These are phyloP conservation scores for Phymorhynchus buccinoides DNA, from an alignment of 1,140 invertebrate species.

Conservation along the genomic window DNA sequence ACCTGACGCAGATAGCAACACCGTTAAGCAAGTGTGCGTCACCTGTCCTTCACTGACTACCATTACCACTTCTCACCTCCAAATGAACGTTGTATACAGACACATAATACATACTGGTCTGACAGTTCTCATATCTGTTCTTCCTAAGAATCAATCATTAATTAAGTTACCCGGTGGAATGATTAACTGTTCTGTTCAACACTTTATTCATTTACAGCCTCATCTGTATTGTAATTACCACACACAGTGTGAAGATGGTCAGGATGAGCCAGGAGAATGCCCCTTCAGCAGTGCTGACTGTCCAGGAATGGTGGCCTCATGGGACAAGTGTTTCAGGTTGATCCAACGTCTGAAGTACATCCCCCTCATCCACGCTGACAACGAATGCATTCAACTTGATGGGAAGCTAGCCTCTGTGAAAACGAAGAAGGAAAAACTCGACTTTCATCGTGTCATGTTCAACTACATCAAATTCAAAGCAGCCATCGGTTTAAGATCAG, in stretches of 20 bases:
- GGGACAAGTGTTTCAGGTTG: background rate
- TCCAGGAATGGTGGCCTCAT: background rate
- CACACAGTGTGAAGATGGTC: background rate
- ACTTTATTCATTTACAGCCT: background rate
- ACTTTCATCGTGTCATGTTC: background rate
- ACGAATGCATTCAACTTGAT: background rate
- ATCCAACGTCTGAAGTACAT: background rate
- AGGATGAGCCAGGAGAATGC: background rate
- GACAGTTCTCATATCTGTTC: background rate
- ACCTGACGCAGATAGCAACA: background rate
- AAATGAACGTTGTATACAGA: background rate
- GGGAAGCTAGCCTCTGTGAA: background rate
- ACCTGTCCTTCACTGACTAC: background rate
- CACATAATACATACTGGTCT: background rate
- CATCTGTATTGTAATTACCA: background rate
- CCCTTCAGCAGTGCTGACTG: constrained; percentile 18
- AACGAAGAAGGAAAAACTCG: background rate
- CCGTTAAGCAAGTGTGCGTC: background rate
- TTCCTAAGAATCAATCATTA: background rate
- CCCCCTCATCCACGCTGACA: background rate
- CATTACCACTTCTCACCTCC: background rate
- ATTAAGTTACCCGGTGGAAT: background rate
- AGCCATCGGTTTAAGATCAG: background rate
- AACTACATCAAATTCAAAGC: background rate
- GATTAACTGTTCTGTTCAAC: background rate